These are phyloP conservation scores for Agonopterix heracliana DNA, from an alignment of 2,888 invertebrate species.

Conservation along the genomic window DNA sequence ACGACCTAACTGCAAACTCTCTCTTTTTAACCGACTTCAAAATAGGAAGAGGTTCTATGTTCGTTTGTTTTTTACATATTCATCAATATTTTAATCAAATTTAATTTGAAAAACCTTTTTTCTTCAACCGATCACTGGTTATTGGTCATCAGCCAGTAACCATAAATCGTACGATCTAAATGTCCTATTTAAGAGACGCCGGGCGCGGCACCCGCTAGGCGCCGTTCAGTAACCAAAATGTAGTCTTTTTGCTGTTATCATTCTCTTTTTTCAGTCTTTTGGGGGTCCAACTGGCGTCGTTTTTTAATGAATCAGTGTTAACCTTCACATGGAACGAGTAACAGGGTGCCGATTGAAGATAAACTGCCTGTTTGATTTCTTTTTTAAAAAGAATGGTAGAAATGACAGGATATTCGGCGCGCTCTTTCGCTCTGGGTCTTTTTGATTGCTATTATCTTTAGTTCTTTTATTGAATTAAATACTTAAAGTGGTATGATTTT, in stretches of 20 bases:
- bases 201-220: conserved; percentile 64
- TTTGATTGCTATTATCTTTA: conserved; percentile 46
- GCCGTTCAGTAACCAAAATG: conserved; percentile 64
- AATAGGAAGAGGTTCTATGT: too few species aligned
- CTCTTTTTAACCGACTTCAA: too few species aligned
- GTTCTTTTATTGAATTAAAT: conserved; percentile 25
- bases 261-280: conserved; percentile 65
- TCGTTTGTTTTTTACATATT: too few species aligned
- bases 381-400: conserved; percentile 43
- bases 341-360: conserved; percentile 74
- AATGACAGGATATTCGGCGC: conserved; percentile 60
- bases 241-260: conserved; percentile 51
- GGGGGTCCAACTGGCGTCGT: conserved; percentile 68
- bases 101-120: too few species aligned
- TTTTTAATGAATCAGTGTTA: conserved; percentile 75
- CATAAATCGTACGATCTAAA: conserved; percentile 17
- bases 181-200: conserved; percentile 64
- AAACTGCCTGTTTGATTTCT: conserved; percentile 44
- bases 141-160: too few species aligned
- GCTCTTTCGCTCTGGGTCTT: conserved; percentile 41
- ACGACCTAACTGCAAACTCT: too few species aligned
- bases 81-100: too few species aligned
- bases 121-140: too few species aligned
- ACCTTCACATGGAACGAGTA: conserved; percentile 71
- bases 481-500: too few species aligned